phyloP scores from a whole-genome alignment of 2,888 invertebrate species.

The Salpingus planirostris region DNA sequence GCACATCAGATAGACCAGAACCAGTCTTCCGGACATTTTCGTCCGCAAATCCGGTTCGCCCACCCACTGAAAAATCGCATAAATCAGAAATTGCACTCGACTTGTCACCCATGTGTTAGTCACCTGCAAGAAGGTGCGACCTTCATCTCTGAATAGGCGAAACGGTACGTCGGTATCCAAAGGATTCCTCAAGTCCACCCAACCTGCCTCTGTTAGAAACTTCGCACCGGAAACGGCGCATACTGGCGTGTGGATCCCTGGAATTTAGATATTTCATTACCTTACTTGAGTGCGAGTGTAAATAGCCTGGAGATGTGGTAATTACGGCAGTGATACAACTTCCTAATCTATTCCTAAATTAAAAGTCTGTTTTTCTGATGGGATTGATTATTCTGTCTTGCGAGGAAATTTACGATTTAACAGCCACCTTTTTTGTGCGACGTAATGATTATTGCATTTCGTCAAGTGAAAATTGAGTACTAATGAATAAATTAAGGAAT shows the following conservation, averaged over 20 bases:
- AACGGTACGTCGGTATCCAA: constrained; percentile 73
- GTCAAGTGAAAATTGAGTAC: too few relatives aligned
- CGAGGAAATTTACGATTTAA: too few relatives aligned
- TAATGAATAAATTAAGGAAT: too few relatives aligned
- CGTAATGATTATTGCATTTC: too few relatives aligned
- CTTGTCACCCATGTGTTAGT: constrained; percentile 9
- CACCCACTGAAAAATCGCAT: constrained; percentile 55
- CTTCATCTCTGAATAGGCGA: constrained; percentile 70
- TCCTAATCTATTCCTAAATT: too few relatives aligned
- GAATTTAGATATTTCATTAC: too few relatives aligned
- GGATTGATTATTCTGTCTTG: too few relatives aligned
- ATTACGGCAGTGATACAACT: too few relatives aligned
- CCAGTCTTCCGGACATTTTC: constrained; percentile 71
- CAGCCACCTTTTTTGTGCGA: too few relatives aligned
- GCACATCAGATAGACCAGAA: constrained; percentile 72
- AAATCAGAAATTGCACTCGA: not conserved
- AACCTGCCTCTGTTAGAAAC: constrained; percentile 69
- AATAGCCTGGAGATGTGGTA: too few relatives aligned
- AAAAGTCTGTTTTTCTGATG: too few relatives aligned
- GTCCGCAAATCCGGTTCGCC: constrained; percentile 69
- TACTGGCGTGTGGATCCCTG: constrained; percentile 69
- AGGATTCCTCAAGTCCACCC: constrained; percentile 70
- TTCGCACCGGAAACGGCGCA: constrained; percentile 82
- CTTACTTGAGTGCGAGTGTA: too few relatives aligned
- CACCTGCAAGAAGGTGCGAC: constrained; percentile 73